Base-by-base conservation (phyloP, 2,113 vertebrate genomes). In the Sigmodon hispidus region DNA sequence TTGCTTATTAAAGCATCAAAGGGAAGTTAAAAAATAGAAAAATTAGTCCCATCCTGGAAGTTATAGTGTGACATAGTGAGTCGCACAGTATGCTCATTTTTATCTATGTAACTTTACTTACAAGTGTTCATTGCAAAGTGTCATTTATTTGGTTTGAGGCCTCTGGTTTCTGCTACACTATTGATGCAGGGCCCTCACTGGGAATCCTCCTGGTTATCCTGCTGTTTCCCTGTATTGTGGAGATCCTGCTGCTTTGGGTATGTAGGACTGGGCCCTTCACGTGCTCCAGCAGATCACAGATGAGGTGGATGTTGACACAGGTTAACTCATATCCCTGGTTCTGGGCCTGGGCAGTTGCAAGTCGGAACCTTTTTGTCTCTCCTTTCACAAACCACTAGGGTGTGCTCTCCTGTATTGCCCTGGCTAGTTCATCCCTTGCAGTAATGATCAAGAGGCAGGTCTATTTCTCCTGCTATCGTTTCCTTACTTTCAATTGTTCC, bases 1-100 rank as follows among this genome's bases (percentile, higher is more conserved):
- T 55, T 76, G 5, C 0, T 96, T 73, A 89, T 85, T 91, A 96
- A 93, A 90, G n/a, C 22, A 59, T 12, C 19, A 90, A 69, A 83
- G 55, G 72, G 15, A 15, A 72, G 16, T 0, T 75, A 5, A 50
- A n/a, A 26, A 36, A 7, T 52, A 57, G 0, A 36, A 72, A 65
- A 57, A 22, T 1, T 1, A 12, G 11, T 45, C n/a, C 24, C 21
- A 24, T 43, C 22, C 5, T 43, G 5, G 40, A 69, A 19, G 67
- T 34, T 69, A 2, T n/a, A 36, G 5, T 69, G 16, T n/a, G 67
- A 69, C 67, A 69, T 16, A 69, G 1, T 67, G 13, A 67, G 67
- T 8, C 17, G 4, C 0, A 19, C 36, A 21, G 36, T 70, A 70
- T n/a, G 40, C 69, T 4, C n/a, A n/a, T n/a, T 21, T 70, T 40